A percentile compares a stretch with the other conserved stretches of the same genome.
Conservation (phyloP, 2,797 vertebrate species). For the Gila robusta region DNA sequence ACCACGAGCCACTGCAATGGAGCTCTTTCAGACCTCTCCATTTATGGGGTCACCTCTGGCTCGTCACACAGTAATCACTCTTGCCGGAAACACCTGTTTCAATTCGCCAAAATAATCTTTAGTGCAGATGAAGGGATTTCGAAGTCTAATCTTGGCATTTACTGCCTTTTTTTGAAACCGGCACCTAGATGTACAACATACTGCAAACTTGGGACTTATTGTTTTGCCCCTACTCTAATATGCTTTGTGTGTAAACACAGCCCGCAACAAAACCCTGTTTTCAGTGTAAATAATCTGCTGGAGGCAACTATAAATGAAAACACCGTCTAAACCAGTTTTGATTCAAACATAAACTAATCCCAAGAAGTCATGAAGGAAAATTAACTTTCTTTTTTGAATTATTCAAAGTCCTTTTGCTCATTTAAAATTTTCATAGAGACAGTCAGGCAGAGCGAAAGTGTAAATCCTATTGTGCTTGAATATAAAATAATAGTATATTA, state of each 20-base stretch:
- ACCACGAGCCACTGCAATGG: neutral
- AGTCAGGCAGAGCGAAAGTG: neutral
- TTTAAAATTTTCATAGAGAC: neutral
- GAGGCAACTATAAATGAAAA: conserved; percentile 69
- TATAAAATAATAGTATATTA: conserved; percentile 9
- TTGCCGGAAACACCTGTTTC: conserved; percentile 17
- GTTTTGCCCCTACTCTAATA: conserved; percentile 63
- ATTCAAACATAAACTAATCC: conserved; percentile 29
- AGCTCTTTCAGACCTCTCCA: neutral
- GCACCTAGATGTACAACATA: neutral
- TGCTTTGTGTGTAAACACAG: conserved; percentile 72
- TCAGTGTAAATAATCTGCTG: conserved; percentile 72
- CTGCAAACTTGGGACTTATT: conserved; percentile 36
- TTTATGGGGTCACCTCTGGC: conserved; percentile 20
- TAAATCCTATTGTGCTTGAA: conserved; percentile 7
- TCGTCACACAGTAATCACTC: neutral
- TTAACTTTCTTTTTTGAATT: neutral
- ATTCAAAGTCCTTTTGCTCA: neutral
- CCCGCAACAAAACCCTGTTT: conserved; percentile 64
- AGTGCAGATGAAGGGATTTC: conserved; percentile 55
- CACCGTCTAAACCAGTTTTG: conserved; percentile 42
- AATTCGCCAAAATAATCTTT: neutral
- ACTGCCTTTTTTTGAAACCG: conserved; percentile 44
- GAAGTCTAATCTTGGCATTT: conserved; percentile 57
- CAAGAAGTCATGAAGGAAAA: neutral